Percentiles rank a stretch among this genome's conserved stretches.
phyloP scores from a whole-genome alignment of 2,888 invertebrate species.

The Cheiracanthium punctorium region DNA sequence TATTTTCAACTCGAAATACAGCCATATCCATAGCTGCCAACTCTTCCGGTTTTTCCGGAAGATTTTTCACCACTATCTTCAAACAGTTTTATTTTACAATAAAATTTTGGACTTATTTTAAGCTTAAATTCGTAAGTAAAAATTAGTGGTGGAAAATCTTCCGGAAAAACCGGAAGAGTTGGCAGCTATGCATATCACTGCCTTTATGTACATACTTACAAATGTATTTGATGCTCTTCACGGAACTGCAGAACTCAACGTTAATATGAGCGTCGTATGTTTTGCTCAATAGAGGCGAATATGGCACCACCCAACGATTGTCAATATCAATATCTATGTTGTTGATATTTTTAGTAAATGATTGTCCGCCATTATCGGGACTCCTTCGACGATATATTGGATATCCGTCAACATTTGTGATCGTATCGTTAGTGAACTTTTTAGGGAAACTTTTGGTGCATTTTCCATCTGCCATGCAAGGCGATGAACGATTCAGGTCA shows the following conservation, averaged over 20 bases:
- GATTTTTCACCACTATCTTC: no score
- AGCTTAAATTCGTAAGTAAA: no score
- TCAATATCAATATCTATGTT: neutral
- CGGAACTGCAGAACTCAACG: conserved; percentile 10
- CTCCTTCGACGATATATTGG: conserved; percentile 42
- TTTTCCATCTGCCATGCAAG: conserved; percentile 33
- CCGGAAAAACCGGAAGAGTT: no score
- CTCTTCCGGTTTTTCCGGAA: no score
- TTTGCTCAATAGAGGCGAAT: neutral
- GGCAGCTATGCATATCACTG: no score
- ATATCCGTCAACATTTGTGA: conserved; percentile 33
- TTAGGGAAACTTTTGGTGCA: conserved; percentile 34
- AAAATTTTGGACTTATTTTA: no score
- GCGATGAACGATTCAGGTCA: neutral
- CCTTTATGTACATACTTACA: conserved; percentile 28
- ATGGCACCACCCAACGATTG: conserved; percentile 12
- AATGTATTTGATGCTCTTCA: conserved; percentile 15
- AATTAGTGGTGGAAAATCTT: no score
- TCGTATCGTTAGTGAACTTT: conserved; percentile 22
- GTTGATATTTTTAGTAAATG: conserved; percentile 15
- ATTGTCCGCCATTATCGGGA: conserved; percentile 33
- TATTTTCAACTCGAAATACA: no score
- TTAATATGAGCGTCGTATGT: conserved; percentile 18
- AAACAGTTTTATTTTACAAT: no score
- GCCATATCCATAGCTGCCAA: no score